Percentiles rank a stretch among this genome's conserved stretches.
phyloP scores from a whole-genome alignment of 2,888 invertebrate genomes.

The Heteromyza rotundicornis region DNA sequence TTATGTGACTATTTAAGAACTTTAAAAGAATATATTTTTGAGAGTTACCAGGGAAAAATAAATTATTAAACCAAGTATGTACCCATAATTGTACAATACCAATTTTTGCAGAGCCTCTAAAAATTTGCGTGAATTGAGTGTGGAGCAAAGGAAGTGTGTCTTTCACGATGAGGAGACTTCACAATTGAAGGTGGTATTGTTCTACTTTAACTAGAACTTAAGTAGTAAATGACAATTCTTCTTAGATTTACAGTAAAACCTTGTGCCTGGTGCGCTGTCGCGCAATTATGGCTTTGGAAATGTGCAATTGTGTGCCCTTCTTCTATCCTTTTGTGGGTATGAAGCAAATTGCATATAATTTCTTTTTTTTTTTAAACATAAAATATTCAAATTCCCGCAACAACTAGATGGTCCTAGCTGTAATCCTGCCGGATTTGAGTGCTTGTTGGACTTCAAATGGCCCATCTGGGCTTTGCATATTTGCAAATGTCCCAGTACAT shows the following conservation, averaged over 20 bases:
- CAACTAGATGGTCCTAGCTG: slow-evolving; percentile 50
- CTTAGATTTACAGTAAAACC: slow-evolving; percentile 56
- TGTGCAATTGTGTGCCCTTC: slow-evolving; percentile 67
- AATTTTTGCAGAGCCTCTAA: slow-evolving; percentile 54
- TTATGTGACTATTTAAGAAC: too few relatives aligned
- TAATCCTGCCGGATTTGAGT: slow-evolving; percentile 56
- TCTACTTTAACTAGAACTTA: not conserved
- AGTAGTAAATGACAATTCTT: slow-evolving; percentile 10
- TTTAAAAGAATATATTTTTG: too few relatives aligned
- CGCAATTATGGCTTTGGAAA: slow-evolving; percentile 63
- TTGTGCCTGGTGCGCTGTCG: slow-evolving; percentile 63
- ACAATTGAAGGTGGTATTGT: slow-evolving; percentile 56
- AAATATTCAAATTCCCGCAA: not conserved
- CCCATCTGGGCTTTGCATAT: slow-evolving; percentile 57
- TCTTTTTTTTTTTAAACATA: not conserved
- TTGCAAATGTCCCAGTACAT: slow-evolving; percentile 58
- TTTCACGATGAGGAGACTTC: slow-evolving; percentile 65
- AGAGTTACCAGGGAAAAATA: too few relatives aligned
- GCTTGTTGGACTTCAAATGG: slow-evolving; percentile 57
- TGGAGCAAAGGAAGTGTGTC: slow-evolving; percentile 64
- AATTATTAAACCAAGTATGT: not conserved
- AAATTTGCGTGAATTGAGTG: slow-evolving; percentile 58
- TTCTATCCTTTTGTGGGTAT: slow-evolving; percentile 63
- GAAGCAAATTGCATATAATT: slow-evolving; percentile 10
- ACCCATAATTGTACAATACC: not conserved